Evolutionary conservation across 2,113 vertebrate species (phyloP).

Genomic region (Camelus dromedarius): DNA sequence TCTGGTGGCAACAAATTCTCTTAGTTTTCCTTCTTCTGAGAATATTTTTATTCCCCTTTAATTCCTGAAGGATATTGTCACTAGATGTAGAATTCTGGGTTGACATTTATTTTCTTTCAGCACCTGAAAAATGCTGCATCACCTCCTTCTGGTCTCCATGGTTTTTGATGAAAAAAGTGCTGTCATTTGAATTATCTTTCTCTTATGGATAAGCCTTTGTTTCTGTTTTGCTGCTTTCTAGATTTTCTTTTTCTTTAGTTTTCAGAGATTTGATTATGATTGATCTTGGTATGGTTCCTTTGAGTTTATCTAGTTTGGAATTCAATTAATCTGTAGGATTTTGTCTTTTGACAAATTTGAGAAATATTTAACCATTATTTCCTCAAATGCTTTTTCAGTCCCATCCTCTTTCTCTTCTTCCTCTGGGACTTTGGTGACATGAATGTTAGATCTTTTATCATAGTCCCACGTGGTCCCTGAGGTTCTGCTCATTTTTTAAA

Average conservation of each 20-base stretch:
- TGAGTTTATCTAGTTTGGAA: background rate
- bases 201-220: constrained; percentile 22
- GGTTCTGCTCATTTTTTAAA: background rate
- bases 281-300: background rate
- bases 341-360: constrained; percentile 29
- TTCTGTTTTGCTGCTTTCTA: constrained; percentile 9
- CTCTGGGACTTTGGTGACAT: constrained; percentile 24
- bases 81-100: constrained; percentile 26
- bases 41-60: constrained; percentile 29
- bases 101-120: constrained; percentile 45
- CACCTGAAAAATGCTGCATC: background rate
- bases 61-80: constrained; percentile 17
- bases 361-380: constrained; percentile 50
- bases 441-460: constrained; percentile 47
- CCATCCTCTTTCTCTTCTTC: background rate
- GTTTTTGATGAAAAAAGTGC: constrained; percentile 15
- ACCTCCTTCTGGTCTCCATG: constrained; percentile 21
- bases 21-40: constrained; percentile 56
- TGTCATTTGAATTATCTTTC: constrained; percentile 53
- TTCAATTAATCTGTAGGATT: constrained; percentile 7
- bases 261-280: constrained; percentile 43
- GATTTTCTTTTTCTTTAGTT: constrained; percentile 28
- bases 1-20: background rate
- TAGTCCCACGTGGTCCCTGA: background rate
- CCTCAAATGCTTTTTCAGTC: constrained; percentile 28